Evolutionary conservation across 1,140 invertebrate species (phyloP), one percentile per base, ranked within the genome.

Genomic region (Octopus bimaculoides): DNA sequence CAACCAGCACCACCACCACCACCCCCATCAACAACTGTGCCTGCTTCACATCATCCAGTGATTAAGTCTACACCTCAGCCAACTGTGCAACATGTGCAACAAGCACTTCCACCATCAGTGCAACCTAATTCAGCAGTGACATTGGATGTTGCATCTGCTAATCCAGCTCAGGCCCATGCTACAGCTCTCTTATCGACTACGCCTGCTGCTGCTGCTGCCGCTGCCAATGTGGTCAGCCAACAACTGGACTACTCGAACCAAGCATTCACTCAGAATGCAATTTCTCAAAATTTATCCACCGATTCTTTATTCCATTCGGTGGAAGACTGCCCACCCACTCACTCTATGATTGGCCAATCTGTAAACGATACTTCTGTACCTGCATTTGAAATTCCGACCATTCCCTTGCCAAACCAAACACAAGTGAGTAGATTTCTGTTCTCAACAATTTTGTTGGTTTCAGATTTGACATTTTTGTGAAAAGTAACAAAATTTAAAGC

Each of bases 351-450:
- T 17, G 82, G 82, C 77, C 79, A 82, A 81, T 77, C 77, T 74
- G 81, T 81, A n/a, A 84, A 74, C 74, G 83, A 82, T 73, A 77
- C 83, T n/a, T 82, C 83, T 10, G 80, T 82, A 5, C n/a, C 83
- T 9, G 83, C 84, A 78, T 87, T 83, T 84, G 87, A 88, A 77
- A 83, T 88, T 77, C 87, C 87, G 20, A 84, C 86, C 56, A 86
- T 87, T 79, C 86, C 84, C 7, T 84, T 88, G 85, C 87, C 86
- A 69, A 78, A 73, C n/a, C 87, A 84, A 73, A 81, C 82, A 52
- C 85, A 86, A 81, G 82, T 85, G 79, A 54, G 54, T 10, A 17
- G 8, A 71, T 71, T 61, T 61, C 17, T 61, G 1, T 41, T 41
- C 26, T 41, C 26, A 41, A 41, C 26, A 41, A 41, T 41, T 41